Percentiles rank a stretch among this genome's conserved stretches.
These are phyloP conservation scores for Brachionichthys hirsutus DNA, from an alignment of 2,113 vertebrate species.

Conservation along the genomic window DNA sequence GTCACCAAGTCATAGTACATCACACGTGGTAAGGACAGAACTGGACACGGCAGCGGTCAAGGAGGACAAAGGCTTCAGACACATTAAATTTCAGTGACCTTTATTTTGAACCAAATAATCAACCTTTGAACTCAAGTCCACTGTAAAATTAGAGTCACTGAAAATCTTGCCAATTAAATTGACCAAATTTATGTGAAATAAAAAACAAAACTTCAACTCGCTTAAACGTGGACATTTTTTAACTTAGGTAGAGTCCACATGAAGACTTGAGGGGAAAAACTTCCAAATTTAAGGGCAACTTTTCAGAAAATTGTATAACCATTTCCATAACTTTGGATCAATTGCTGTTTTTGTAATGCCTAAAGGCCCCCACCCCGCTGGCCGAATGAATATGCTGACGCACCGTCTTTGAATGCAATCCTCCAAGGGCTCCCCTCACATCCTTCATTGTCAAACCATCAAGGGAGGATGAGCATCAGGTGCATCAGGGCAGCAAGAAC, in stretches of 20 bases:
- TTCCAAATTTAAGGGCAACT: constrained; percentile 65
- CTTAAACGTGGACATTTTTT: constrained; percentile 61
- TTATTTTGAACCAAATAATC: constrained; percentile 76
- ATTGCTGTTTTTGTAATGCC: constrained; percentile 27
- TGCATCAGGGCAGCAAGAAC: constrained; percentile 75
- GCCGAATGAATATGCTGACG: constrained; percentile 56
- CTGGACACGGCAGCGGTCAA: neutral
- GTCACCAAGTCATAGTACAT: no score
- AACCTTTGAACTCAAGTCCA: constrained; percentile 53
- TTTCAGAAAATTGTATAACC: constrained; percentile 51
- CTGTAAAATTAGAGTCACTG: constrained; percentile 75
- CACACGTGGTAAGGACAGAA: no score
- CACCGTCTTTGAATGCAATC: constrained; percentile 21
- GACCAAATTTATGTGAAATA: constrained; percentile 55
- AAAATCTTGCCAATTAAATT: constrained; percentile 70
- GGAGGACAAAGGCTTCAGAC: neutral
- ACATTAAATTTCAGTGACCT: constrained; percentile 80
- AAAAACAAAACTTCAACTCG: constrained; percentile 56
- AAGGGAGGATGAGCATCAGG: constrained; percentile 11
- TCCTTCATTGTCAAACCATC: constrained; percentile 13
- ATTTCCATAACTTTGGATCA: constrained; percentile 43
- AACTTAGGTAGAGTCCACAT: constrained; percentile 38
- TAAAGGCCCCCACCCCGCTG: constrained; percentile 45
- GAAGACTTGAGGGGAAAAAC: constrained; percentile 41
- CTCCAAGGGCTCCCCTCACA: constrained; percentile 2